Conservation (phyloP, 2,797 vertebrate species). For the Simalia tracyae region DNA sequence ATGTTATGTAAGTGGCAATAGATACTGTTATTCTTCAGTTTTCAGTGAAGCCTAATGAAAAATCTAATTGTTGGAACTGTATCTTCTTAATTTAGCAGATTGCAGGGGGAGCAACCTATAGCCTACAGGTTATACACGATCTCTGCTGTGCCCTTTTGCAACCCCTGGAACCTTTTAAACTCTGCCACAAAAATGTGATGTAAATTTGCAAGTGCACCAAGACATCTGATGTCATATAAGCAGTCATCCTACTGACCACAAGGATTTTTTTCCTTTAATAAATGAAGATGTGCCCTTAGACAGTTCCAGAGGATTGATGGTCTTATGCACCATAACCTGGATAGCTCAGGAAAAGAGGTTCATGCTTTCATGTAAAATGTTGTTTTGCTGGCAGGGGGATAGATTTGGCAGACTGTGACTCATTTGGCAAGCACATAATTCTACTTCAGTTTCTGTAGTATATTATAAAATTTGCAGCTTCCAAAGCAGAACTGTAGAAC, state of each 20-base stretch:
- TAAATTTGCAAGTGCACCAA: not conserved
- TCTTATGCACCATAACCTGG: not conserved
- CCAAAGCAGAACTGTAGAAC: not conserved
- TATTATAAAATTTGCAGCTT: not conserved
- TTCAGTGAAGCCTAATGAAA: conserved; percentile 35
- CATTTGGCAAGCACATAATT: not conserved
- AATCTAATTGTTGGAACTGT: not conserved
- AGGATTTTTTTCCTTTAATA: not conserved
- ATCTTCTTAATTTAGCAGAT: not conserved
- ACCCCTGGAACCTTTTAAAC: not conserved
- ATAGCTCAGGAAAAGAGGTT: not conserved
- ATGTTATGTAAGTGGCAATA: conserved; percentile 25
- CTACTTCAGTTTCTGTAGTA: conserved; percentile 1
- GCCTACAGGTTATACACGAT: not conserved
- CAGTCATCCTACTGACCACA: not conserved
- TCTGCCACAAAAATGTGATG: not conserved
- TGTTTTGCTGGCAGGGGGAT: not conserved
- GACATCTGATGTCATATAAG: not conserved
- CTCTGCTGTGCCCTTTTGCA: not conserved
- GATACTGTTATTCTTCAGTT: conserved; percentile 36
- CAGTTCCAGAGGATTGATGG: not conserved
- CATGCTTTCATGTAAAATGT: not conserved
- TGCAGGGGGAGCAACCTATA: not conserved
- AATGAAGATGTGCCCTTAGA: not conserved
- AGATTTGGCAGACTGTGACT: not conserved